Conservation (phyloP, 2,113 vertebrate genomes). For the Polypterus senegalus region DNA sequence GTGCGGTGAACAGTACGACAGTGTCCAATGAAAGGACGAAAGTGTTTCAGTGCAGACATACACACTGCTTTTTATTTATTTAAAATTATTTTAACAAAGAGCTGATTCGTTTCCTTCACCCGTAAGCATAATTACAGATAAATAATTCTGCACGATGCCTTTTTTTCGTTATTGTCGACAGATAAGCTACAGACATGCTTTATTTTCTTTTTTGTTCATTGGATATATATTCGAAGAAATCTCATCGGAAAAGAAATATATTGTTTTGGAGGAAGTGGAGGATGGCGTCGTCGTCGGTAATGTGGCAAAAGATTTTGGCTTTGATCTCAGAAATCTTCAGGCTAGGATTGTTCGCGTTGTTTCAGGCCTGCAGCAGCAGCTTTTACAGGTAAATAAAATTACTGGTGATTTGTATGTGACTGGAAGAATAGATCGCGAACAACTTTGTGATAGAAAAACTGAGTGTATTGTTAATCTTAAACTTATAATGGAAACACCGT, state of each 20-base stretch:
- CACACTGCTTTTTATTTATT: too few relatives aligned
- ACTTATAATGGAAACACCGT: constrained; percentile 44
- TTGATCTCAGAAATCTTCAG: constrained; percentile 30
- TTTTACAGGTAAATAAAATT: constrained; percentile 42
- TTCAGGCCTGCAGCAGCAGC: constrained; percentile 43
- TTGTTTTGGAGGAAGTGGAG: constrained; percentile 44
- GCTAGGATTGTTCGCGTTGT: constrained; percentile 43
- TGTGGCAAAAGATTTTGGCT: constrained; percentile 49
- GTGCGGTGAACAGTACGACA: too few relatives aligned
- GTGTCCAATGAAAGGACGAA: too few relatives aligned
- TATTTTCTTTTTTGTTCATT: constrained; percentile 25
- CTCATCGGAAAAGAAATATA: constrained; percentile 41
- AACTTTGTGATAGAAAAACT: constrained; percentile 37
- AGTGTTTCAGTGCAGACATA: too few relatives aligned
- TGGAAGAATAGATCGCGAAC: constrained; percentile 45
- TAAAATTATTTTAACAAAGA: too few relatives aligned
- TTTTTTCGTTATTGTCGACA: too few relatives aligned
- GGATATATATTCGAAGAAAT: constrained; percentile 16
- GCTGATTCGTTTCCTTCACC: too few relatives aligned
- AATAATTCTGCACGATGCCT: too few relatives aligned
- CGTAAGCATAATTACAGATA: too few relatives aligned
- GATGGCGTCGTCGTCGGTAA: constrained; percentile 37
- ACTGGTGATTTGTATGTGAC: constrained; percentile 41
- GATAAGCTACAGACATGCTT: constrained; percentile 17
- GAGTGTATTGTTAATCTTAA: constrained; percentile 41